These are phyloP conservation scores for Umimayanthus kanabou DNA, from an alignment of 92 coral and sea anemone species.

Conservation along the genomic window DNA sequence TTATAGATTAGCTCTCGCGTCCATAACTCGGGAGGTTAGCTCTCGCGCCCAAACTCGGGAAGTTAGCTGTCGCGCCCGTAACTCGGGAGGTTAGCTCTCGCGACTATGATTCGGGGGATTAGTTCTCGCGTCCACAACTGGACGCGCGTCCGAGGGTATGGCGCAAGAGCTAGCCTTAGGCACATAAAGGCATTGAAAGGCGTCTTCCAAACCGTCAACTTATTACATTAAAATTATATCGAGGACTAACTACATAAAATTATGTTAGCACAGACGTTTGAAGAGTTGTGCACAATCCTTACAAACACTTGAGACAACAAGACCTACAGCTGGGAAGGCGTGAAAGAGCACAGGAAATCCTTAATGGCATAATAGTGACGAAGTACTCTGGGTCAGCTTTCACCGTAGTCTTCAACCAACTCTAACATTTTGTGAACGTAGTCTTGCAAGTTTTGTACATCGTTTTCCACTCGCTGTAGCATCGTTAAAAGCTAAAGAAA, in stretches of 20 bases:
- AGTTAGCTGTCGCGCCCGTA: no score
- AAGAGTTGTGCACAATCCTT: neutral
- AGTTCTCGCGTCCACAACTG: no score
- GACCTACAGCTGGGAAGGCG: neutral
- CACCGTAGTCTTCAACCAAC: slow-evolving; percentile 84
- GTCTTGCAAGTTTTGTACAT: slow-evolving; percentile 86
- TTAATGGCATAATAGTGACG: neutral
- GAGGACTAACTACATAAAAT: neutral
- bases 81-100: no score
- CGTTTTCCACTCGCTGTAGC: slow-evolving; percentile 73
- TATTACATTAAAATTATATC: no score
- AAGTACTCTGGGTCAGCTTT: slow-evolving; percentile 55
- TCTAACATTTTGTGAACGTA: slow-evolving; percentile 89
- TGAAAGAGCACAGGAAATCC: neutral
- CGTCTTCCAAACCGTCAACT: neutral
- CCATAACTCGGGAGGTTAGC: no score
- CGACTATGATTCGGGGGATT: no score
- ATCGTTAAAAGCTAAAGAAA: slow-evolving; percentile 69
- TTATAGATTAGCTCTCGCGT: no score
- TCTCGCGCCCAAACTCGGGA: no score
- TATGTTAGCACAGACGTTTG: neutral
- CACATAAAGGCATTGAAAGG: neutral
- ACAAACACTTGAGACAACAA: neutral
- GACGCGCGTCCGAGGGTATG: no score
- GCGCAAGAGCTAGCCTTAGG: neutral